phyloP scores from a whole-genome alignment of 2,888 invertebrate genomes.

The Trichacis sp. region DNA sequence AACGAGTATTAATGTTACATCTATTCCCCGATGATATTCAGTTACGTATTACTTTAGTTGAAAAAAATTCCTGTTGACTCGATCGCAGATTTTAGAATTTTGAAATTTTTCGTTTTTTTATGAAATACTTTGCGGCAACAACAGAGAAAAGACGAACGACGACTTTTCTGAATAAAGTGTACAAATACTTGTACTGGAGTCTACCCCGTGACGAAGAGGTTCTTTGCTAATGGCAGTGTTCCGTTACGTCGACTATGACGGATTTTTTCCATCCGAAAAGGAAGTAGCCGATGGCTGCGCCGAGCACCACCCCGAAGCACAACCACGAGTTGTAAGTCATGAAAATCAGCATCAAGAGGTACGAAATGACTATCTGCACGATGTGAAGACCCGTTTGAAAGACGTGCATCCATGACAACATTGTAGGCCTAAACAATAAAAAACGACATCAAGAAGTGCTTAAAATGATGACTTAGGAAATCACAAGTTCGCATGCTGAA shows the following conservation, averaged over 20 bases:
- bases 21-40: no score
- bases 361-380: slow-evolving; percentile 89
- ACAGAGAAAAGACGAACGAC: neutral
- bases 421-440: slow-evolving; percentile 78
- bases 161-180: neutral
- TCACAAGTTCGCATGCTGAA: no score
- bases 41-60: no score
- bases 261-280: slow-evolving; percentile 96
- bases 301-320: slow-evolving; percentile 88
- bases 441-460: no score
- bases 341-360: slow-evolving; percentile 95
- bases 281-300: slow-evolving; percentile 93
- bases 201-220: neutral
- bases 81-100: neutral
- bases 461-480: no score
- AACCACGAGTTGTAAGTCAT: slow-evolving; percentile 98
- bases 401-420: slow-evolving; percentile 85
- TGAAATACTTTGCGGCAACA: neutral
- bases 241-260: slow-evolving; percentile 92
- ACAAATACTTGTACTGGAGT: slow-evolving; percentile 1
- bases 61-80: no score
- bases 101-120: neutral
- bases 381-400: slow-evolving; percentile 91
- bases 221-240: slow-evolving; percentile 87
- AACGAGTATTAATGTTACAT: no score